Percentiles rank a stretch among this genome's conserved stretches.
phyloP scores from a whole-genome alignment of 92 coral and sea anemone genomes.

The Metridium senile region DNA sequence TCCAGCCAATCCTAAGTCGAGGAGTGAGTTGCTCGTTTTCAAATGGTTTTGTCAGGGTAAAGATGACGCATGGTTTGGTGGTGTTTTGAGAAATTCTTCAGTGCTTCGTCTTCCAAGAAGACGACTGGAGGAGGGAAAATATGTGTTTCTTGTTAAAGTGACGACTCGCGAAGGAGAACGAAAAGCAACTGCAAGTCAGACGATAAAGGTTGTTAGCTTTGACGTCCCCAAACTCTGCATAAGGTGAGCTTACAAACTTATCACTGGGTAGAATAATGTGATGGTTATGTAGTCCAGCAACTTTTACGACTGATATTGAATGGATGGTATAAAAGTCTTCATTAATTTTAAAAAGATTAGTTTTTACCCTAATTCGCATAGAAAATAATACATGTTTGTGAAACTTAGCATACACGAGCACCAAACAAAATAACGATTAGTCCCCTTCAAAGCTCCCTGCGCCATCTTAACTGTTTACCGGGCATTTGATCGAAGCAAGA shows the following conservation, averaged over 20 bases:
- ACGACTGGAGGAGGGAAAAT: constrained; percentile 39
- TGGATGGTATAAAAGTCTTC: too few relatives aligned
- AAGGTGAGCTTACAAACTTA: constrained; percentile 58
- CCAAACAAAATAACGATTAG: too few relatives aligned
- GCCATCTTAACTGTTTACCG: too few relatives aligned
- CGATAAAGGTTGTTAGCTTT: constrained; percentile 35
- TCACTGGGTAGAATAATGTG: too few relatives aligned
- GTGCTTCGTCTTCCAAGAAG: constrained; percentile 52
- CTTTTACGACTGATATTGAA: too few relatives aligned
- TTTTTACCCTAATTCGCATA: too few relatives aligned
- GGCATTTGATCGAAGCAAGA: too few relatives aligned
- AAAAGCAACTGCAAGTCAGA: constrained; percentile 60
- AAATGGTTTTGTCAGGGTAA: constrained; percentile 68
- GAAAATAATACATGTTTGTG: too few relatives aligned
- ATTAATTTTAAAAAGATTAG: too few relatives aligned
- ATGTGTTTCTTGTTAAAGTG: constrained; percentile 64
- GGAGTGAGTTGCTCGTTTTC: constrained; percentile 33
- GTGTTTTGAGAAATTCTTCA: constrained; percentile 31
- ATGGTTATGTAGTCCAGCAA: too few relatives aligned
- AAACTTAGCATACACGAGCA: too few relatives aligned
- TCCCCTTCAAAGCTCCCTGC: too few relatives aligned
- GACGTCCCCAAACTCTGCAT: constrained; percentile 47
- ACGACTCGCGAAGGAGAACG: constrained; percentile 36
- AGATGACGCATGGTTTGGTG: constrained; percentile 49
- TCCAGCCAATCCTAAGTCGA: constrained; percentile 45